These are phyloP conservation scores for Dendrocincla tyrannina DNA, from an alignment of 2,797 vertebrate species.

Conservation along the genomic window DNA sequence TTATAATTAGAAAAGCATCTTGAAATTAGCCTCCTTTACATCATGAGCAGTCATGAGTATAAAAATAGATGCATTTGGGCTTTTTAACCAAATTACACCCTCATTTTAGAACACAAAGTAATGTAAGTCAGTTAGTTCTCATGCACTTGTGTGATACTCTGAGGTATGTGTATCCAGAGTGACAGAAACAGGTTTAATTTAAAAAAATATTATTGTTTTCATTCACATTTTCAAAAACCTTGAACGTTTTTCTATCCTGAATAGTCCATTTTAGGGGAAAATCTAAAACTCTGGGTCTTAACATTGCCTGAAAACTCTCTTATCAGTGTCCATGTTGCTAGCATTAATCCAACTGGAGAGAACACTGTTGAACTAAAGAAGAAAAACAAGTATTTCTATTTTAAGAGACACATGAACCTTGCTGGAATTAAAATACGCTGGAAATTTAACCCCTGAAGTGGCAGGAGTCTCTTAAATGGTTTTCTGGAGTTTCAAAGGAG, in stretches of 20 bases:
- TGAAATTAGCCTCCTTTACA: not conserved
- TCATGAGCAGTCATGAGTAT: not conserved
- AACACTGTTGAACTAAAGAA: not conserved
- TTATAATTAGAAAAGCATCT: not conserved
- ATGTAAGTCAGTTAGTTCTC: not conserved
- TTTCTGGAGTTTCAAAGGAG: not conserved
- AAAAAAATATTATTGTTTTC: not conserved
- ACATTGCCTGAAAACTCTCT: not conserved
- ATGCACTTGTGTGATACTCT: not conserved
- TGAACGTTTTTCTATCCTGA: not conserved
- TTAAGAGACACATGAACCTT: slow-evolving; percentile 15
- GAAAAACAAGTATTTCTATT: slow-evolving; percentile 45
- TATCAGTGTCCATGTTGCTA: not conserved
- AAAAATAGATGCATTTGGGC: slow-evolving; percentile 7
- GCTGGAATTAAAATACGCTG: not conserved
- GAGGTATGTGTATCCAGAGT: not conserved
- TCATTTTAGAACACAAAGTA: not conserved
- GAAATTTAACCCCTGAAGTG: slow-evolving; percentile 17
- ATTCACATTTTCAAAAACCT: not conserved
- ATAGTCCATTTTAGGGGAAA: slow-evolving; percentile 12
- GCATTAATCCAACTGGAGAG: not conserved
- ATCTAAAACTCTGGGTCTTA: not conserved
- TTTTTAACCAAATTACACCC: not conserved
- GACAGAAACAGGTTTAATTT: not conserved
- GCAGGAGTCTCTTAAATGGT: not conserved